Conservation (phyloP, 2,888 invertebrate genomes). For the Dynastes tityus region DNA sequence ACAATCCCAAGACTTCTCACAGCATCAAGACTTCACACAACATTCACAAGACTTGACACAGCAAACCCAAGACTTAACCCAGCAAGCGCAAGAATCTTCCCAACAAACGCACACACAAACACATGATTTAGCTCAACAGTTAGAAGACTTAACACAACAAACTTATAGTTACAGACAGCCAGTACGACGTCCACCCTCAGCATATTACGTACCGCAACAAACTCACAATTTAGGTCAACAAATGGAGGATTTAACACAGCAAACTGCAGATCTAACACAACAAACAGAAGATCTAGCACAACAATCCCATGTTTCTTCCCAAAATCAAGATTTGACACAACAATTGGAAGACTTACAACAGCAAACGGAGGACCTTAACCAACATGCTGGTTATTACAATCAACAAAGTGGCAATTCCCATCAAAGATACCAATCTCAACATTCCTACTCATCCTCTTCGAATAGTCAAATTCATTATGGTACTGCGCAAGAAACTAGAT, state of each 20-base stretch:
- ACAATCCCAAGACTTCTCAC: constrained; percentile 51
- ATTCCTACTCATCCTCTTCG: constrained; percentile 5
- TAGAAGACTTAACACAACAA: too few relatives aligned
- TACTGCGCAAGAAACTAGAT: background rate
- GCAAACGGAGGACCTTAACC: constrained; percentile 39
- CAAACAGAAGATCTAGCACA: constrained; percentile 55
- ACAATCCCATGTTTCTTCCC: constrained; percentile 44
- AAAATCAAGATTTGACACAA: constrained; percentile 20
- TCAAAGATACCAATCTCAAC: background rate
- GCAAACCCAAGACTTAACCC: constrained; percentile 57
- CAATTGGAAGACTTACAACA: background rate
- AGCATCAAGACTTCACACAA: constrained; percentile 45
- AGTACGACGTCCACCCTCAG: too few relatives aligned
- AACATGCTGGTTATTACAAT: constrained; percentile 11
- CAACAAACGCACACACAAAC: constrained; percentile 54
- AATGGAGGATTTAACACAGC: constrained; percentile 58
- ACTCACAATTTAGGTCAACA: constrained; percentile 56
- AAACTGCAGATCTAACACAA: constrained; percentile 54
- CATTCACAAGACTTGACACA: constrained; percentile 56
- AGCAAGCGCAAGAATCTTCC: constrained; percentile 60
- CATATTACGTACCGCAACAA: constrained; percentile 51
- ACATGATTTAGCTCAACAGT: too few relatives aligned
- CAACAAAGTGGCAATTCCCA: constrained; percentile 54
- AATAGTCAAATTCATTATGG: constrained; percentile 16
- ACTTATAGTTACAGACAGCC: too few relatives aligned